Base-by-base conservation (phyloP, 1,140 invertebrate species). In the Paralvinella palmiformis region DNA sequence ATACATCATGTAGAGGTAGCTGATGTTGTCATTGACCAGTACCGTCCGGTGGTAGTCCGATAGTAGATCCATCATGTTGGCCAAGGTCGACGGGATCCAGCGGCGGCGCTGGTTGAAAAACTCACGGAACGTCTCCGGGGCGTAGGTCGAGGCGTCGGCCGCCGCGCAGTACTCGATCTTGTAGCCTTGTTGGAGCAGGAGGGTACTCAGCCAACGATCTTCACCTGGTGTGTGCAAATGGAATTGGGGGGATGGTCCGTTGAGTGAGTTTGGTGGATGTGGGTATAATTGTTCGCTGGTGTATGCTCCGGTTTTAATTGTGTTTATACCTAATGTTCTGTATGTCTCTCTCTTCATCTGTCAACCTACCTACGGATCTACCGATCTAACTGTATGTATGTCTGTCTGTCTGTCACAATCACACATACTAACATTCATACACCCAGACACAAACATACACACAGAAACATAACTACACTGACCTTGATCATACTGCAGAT, bases 161-260 rank as follows among this genome's bases (percentile, higher is more conserved):
- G 86, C 86, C 3, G 86, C 86, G 66, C 83, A 85, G 75, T 87
- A 88, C 65, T 88, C 86, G 3, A 87, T 86, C 50, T 86, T 74
- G 68, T 85, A 86, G 24, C 86, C 86, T 71, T 85, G 76, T 72
- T 87, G 86, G 1, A 87, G 76, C 3, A 87, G 74, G 2, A 87
- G 71, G 6, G 86, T 87, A 67, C 86, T 87, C 3, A 87, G 72
- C 86, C 86, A 87, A 36, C 86, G 79, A 74, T 87, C 86, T 71
- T 87, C 86, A 48, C 86, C 84, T 82, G 72, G 22, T 33, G 22
- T 24, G 37, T 15, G 37, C n/a, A 44, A 22, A 7, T 3, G 4
- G 36, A 59, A 41, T 59, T 20, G 5, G 5, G 31, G 31, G 3
- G 15, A 2, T 56, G 20, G 53, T 32, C 20, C 20, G 31, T 31